A percentile compares a stretch with the other conserved stretches of the same genome.
Evolutionary conservation across 2,797 vertebrate species (phyloP).

Genomic region (Enteromius fasciolatus): DNA sequence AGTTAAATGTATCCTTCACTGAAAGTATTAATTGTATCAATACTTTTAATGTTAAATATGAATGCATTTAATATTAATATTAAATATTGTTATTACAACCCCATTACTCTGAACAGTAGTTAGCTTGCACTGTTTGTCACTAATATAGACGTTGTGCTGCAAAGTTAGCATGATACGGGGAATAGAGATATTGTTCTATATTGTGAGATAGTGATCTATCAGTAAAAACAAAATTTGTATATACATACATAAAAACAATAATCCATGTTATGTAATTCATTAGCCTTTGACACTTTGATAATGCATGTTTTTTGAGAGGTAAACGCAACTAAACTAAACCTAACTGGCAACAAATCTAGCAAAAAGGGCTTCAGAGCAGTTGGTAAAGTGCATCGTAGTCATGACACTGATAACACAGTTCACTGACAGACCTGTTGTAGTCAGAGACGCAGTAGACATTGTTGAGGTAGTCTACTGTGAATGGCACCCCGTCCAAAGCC

Average conservation of each 20-base stretch:
- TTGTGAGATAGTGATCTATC: too few species aligned
- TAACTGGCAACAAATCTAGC: background rate
- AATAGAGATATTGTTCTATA: too few species aligned
- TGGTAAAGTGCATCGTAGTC: background rate
- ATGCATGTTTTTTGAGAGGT: background rate
- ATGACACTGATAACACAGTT: background rate
- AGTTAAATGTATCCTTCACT: background rate
- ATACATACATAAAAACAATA: too few species aligned
- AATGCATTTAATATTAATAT: too few species aligned
- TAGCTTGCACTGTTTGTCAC: background rate
- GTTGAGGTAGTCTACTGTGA: constrained; percentile 90
- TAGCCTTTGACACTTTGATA: background rate
- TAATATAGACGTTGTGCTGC: background rate
- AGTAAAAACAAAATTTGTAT: background rate
- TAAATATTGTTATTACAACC: too few species aligned
- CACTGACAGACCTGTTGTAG: constrained; percentile 84
- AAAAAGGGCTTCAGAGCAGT: background rate
- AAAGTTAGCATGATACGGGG: background rate
- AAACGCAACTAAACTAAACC: background rate
- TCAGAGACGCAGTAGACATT: constrained; percentile 89
- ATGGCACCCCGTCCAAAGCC: constrained; percentile 86
- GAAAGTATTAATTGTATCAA: background rate
- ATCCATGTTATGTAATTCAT: background rate
- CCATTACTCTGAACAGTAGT: background rate
- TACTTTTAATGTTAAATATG: too few species aligned